Evolutionary conservation across 2,888 invertebrate genomes (phyloP).

Genomic region (Spialia ferax): DNA sequence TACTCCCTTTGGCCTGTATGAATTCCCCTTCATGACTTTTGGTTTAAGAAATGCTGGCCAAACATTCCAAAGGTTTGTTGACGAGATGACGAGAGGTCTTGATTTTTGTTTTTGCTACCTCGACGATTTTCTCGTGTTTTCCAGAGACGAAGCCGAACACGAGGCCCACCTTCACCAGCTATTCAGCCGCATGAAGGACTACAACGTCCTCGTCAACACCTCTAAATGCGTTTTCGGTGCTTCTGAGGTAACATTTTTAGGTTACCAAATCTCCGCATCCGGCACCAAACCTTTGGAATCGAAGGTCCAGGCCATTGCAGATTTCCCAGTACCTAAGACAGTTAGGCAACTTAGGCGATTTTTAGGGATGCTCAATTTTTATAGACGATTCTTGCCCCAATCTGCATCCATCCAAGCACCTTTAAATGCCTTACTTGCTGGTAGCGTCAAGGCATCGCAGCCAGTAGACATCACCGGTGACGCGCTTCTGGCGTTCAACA

Average conservation of each 20-base stretch:
- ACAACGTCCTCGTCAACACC: background rate
- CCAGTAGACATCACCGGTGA: too few relatives aligned
- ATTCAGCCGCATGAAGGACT: background rate
- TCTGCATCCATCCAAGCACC: constrained; percentile 43
- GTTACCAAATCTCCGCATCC: background rate
- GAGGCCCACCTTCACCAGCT: background rate
- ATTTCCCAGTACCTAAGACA: constrained; percentile 18
- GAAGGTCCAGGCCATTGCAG: background rate
- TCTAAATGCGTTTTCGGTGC: background rate
- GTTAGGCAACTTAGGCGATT: constrained; percentile 36
- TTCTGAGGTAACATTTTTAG: background rate
- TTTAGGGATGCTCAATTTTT: constrained; percentile 42
- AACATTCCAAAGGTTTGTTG: too few relatives aligned
- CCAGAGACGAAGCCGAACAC: background rate
- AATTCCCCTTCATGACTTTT: too few relatives aligned
- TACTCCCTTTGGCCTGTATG: too few relatives aligned
- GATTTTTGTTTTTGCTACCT: too few relatives aligned
- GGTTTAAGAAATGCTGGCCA: too few relatives aligned
- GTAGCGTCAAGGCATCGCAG: too few relatives aligned
- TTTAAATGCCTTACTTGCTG: constrained; percentile 30
- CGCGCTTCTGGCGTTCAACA: too few relatives aligned
- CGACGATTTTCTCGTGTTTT: background rate
- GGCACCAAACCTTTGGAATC: background rate
- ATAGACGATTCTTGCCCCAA: constrained; percentile 42
- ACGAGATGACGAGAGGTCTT: too few relatives aligned